Evolutionary conservation across 2,888 invertebrate genomes (phyloP).

Genomic region (Dorcus parallelipipedus): DNA sequence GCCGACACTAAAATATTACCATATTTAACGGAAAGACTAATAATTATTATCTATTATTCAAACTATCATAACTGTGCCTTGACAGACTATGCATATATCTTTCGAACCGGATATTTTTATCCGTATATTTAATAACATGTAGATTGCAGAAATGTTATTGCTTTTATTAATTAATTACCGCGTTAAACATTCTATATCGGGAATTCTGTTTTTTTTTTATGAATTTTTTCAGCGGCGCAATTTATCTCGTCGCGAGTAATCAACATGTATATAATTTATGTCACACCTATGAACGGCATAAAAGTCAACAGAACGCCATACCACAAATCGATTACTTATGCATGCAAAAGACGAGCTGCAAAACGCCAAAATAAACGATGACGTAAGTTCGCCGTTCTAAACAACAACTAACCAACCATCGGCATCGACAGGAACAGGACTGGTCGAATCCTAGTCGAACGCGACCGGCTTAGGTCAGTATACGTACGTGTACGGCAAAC

Average conservation of each 20-base stretch:
- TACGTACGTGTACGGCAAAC: not conserved
- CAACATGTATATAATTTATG: not conserved
- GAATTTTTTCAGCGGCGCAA: not conserved
- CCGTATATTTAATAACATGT: too few relatives aligned
- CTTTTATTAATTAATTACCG: too few relatives aligned
- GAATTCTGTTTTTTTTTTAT: too few relatives aligned
- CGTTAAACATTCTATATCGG: too few relatives aligned
- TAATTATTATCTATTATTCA: too few relatives aligned
- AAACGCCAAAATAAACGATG: conserved; percentile 28
- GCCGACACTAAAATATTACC: too few relatives aligned
- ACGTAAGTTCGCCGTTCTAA: conserved; percentile 19
- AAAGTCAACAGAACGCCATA: conserved; percentile 11
- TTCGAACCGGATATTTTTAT: too few relatives aligned
- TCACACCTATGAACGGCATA: conserved; percentile 11
- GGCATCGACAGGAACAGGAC: not conserved
- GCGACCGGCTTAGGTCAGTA: conserved; percentile 18
- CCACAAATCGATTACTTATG: conserved; percentile 10
- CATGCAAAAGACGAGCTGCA: conserved; percentile 18
- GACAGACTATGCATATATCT: too few relatives aligned
- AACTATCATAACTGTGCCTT: too few relatives aligned
- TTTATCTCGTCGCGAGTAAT: not conserved
- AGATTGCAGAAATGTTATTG: too few relatives aligned
- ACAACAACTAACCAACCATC: not conserved
- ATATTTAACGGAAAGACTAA: too few relatives aligned
- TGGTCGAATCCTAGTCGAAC: conserved; percentile 15